Evolutionary conservation across 2,797 vertebrate species (phyloP).

Genomic region (Coracias cyanogaster): DNA sequence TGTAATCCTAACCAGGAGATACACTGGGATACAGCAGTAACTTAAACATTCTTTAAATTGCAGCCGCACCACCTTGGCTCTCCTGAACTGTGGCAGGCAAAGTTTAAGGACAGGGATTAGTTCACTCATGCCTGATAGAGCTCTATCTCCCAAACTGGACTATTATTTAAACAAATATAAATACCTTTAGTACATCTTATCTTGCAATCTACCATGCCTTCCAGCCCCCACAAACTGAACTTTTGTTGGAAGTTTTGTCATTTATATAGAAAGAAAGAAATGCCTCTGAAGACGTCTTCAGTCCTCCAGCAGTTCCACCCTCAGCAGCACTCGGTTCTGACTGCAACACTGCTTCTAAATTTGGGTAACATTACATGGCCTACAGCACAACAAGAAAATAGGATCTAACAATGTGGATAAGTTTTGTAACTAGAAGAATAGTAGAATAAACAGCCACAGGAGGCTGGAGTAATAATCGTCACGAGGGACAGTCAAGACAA

Average conservation of each 20-base stretch:
- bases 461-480: slow-evolving; percentile 32
- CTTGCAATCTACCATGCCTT: slow-evolving; percentile 22
- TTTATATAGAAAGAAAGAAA: not conserved
- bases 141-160: slow-evolving; percentile 39
- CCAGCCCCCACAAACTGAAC: not conserved
- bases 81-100: not conserved
- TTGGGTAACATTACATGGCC: slow-evolving; percentile 43
- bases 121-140: not conserved
- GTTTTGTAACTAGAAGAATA: slow-evolving; percentile 44
- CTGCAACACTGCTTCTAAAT: not conserved
- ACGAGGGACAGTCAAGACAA: slow-evolving; percentile 55
- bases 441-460: slow-evolving; percentile 46
- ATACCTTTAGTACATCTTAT: slow-evolving; percentile 53
- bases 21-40: not conserved
- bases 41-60: not conserved
- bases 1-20: not conserved
- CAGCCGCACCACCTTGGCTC: not conserved
- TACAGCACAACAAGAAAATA: slow-evolving; percentile 28
- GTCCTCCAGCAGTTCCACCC: not conserved
- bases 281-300: not conserved
- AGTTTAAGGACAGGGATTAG: slow-evolving; percentile 39
- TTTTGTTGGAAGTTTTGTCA: not conserved
- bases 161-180: slow-evolving; percentile 62
- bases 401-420: slow-evolving; percentile 26
- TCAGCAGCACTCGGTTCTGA: not conserved